Evolutionary conservation across 2,888 invertebrate species (phyloP), one percentile per base, ranked within the genome.

Genomic region (Cerceris ruficornis): DNA sequence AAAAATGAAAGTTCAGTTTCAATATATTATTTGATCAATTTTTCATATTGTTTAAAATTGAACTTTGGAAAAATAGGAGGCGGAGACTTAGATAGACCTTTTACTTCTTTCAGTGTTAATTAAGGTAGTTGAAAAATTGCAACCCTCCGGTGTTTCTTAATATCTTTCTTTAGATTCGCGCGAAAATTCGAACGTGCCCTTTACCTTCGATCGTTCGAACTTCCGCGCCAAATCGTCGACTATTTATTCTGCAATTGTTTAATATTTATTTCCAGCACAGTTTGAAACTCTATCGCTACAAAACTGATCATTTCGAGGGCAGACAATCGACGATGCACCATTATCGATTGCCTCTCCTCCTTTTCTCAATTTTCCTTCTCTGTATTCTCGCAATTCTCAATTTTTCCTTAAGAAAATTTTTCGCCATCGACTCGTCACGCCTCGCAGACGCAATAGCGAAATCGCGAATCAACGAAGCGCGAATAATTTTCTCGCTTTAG

Each of bases 261-360:
- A 28, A 28, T 28, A 28, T 28, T 28, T 28, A 2, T 28, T 28
- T 1, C 28, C 28, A 28, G 28, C 28, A 28, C 4, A 28, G 28
- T 28, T 28, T 28, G 2, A 28, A 28, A 28, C 28, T 28, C 28
- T 28, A 28, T 4, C 28, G 28, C 28, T 4, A 65, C 43, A 49
- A 59, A 69, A 75, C 62, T 59, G 68, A 59, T 77, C 64, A 73
- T 59, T 43, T 55, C 9, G 39, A 54, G 67, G 74, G 57, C 28
- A 73, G 71, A 67, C 68, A 52, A 67, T 75, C 64, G 74, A 79
- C 49, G 71, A 82, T 54, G 54, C 68, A n/a, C 41, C 59, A 75
- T 79, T 59, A 69, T 82, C 70, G 67, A 64, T 54, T 69, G 73
- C 65, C 67, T 76, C 65, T 61, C 68, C 65, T 70, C 58, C 49